phyloP scores from a whole-genome alignment of 2,888 invertebrate species.

The Troilus luridus region DNA sequence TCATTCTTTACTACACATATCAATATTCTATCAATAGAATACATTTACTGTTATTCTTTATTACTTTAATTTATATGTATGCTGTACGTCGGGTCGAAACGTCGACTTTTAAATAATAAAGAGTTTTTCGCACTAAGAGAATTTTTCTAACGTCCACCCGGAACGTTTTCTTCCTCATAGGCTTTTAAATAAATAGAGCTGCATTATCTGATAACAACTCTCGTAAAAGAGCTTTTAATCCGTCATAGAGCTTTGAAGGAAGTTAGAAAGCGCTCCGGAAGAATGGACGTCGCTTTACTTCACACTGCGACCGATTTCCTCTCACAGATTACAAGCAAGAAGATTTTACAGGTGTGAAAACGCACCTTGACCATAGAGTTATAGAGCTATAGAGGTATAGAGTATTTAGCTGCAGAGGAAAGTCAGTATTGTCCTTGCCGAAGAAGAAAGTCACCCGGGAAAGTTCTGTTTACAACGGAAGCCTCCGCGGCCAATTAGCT shows the following conservation, averaged over 20 bases:
- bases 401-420: slow-evolving; percentile 8
- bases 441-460: slow-evolving; percentile 1
- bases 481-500: slow-evolving; percentile 25
- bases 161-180: too few relatives aligned
- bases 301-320: background rate
- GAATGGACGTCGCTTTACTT: background rate
- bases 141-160: too few relatives aligned
- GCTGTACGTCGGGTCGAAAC: too few relatives aligned
- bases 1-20: too few relatives aligned
- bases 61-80: too few relatives aligned
- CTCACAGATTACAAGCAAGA: background rate
- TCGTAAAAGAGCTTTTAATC: background rate
- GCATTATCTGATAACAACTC: background rate
- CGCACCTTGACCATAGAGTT: background rate
- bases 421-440: slow-evolving; percentile 22
- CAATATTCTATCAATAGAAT: too few relatives aligned
- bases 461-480: slow-evolving; percentile 28
- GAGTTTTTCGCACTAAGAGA: too few relatives aligned
- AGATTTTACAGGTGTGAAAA: slow-evolving; percentile 12
- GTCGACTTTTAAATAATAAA: too few relatives aligned
- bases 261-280: background rate
- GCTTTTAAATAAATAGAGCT: background rate
- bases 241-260: background rate
- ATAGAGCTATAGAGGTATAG: background rate
- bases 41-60: too few relatives aligned